Base-by-base conservation (phyloP, 2,113 vertebrate genomes). In the Pelmatolapia mariae region DNA sequence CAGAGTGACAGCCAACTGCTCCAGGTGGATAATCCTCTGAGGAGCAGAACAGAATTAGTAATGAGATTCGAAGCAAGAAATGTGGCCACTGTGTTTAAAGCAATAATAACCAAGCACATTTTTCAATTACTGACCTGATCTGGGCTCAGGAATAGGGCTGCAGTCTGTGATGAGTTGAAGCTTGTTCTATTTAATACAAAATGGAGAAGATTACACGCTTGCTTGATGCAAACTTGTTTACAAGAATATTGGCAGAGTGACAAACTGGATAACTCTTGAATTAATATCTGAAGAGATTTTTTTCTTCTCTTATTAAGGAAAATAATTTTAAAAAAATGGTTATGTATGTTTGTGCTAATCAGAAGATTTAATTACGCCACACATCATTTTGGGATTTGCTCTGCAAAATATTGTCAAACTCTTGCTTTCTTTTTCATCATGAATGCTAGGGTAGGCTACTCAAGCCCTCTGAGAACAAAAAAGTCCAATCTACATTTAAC, bases 1-100 rank as follows among this genome's bases (percentile, higher is more conserved):
- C 68, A 82, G 76, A 91, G 81, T 95, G 93, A 94, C 90, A 93
- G 91, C 86, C 81, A 90, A 85, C 76, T 61, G 59, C 88, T 89
- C 45, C 81, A 89, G 87, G 71, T 89, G 61, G 16, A 91, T 88
- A 93, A 94, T 90, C 89, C 86, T 88, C 52, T 8, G 12, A 87
- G 89, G 80, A 80, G 43, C 86, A 66, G 43, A 82, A 26, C 8
- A 82, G 87, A 89, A 90, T 91, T 45, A 31, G 26, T 89, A 91
- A 94, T 90, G 85, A 89, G 88, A 91, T 89, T 87, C 50, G 47
- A 50, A 91, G 59, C 18, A 81, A 86, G 90, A 80, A 79, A 85
- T 78, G 80, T 59, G 61, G 80, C 71, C 47, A 36, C 86, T 90
- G 81, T 88, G 53, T 90, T 89, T 57, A 12, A 87, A 89, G 87